Evolutionary conservation across 2,888 invertebrate genomes (phyloP).

Genomic region (Scaeva pyrastri): DNA sequence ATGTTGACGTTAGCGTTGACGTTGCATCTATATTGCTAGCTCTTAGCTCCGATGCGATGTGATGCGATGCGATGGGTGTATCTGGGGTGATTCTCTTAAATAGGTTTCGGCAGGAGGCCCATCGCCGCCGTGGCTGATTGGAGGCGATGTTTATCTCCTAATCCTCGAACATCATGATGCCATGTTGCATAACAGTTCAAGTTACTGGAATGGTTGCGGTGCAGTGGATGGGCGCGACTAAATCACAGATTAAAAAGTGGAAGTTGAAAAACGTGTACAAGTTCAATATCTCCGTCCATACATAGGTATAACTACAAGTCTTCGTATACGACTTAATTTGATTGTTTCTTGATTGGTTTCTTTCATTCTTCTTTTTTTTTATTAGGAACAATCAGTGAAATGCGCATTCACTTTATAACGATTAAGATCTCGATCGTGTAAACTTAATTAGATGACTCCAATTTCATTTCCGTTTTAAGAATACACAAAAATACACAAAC

Average conservation of each 20-base stretch:
- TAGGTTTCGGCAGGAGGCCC: slow-evolving; percentile 36
- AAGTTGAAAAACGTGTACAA: slow-evolving; percentile 56
- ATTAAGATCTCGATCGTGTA: slow-evolving; percentile 1
- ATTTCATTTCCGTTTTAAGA: slow-evolving; percentile 22
- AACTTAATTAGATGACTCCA: slow-evolving; percentile 36
- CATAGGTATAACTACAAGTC: slow-evolving; percentile 10
- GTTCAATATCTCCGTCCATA: too few relatives aligned
- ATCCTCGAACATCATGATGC: slow-evolving; percentile 49
- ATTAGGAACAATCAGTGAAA: slow-evolving; percentile 18
- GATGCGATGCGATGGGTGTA: background rate
- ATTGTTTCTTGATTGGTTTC: slow-evolving; percentile 56
- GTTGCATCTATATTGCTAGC: background rate
- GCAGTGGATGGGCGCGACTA: slow-evolving; percentile 27
- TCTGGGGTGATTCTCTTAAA: slow-evolving; percentile 37
- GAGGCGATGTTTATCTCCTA: slow-evolving; percentile 66
- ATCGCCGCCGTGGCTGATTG: slow-evolving; percentile 51
- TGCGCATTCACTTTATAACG: background rate
- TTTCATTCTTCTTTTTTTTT: slow-evolving; percentile 20
- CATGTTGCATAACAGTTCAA: slow-evolving; percentile 57
- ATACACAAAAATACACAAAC: background rate
- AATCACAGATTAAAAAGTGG: slow-evolving; percentile 48
- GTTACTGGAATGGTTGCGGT: slow-evolving; percentile 6
- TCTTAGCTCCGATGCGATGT: too few relatives aligned
- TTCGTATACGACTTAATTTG: slow-evolving; percentile 37
- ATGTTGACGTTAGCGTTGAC: background rate